Conservation (phyloP, 2,888 invertebrate species). For the Patella ulyssiponensis region DNA sequence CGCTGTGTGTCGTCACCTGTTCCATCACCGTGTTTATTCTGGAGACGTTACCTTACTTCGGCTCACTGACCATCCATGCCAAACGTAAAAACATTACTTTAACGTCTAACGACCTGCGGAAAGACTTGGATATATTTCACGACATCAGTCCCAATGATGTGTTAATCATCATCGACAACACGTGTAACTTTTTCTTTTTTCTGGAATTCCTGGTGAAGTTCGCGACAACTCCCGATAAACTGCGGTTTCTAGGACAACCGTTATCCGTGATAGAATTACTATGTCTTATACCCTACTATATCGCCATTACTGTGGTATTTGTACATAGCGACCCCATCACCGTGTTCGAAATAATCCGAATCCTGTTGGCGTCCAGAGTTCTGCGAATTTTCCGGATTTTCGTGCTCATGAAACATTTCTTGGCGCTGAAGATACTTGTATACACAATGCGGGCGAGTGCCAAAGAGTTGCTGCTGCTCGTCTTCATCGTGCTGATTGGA, state of each 20-base stretch:
- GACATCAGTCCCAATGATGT: conserved; percentile 45
- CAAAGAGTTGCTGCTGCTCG: conserved; percentile 49
- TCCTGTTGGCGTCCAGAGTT: conserved; percentile 48
- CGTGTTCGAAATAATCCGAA: conserved; percentile 45
- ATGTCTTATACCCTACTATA: conserved; percentile 51
- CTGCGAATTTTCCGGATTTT: conserved; percentile 54
- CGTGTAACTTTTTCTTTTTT: conserved; percentile 52
- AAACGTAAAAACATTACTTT: conserved; percentile 37
- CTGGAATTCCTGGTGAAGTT: conserved; percentile 49
- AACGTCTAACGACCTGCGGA: conserved; percentile 45
- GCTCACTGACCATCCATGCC: conserved; percentile 45
- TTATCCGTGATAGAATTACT: conserved; percentile 47
- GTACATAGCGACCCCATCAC: conserved; percentile 45
- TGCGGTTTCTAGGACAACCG: conserved; percentile 45
- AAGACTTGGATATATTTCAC: conserved; percentile 49
- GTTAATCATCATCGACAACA: conserved; percentile 49
- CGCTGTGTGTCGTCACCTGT: conserved; percentile 45
- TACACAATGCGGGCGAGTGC: conserved; percentile 54
- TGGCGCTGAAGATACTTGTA: conserved; percentile 53
- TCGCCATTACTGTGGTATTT: conserved; percentile 47
- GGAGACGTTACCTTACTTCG: conserved; percentile 53
- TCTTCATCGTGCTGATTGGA: conserved; percentile 50
- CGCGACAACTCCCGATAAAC: conserved; percentile 45
- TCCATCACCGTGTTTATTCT: conserved; percentile 53
- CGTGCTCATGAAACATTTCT: conserved; percentile 52